Percentiles rank a stretch among this genome's conserved stretches.
Evolutionary conservation across 2,113 vertebrate genomes (phyloP).

Genomic region (Columbina picui): DNA sequence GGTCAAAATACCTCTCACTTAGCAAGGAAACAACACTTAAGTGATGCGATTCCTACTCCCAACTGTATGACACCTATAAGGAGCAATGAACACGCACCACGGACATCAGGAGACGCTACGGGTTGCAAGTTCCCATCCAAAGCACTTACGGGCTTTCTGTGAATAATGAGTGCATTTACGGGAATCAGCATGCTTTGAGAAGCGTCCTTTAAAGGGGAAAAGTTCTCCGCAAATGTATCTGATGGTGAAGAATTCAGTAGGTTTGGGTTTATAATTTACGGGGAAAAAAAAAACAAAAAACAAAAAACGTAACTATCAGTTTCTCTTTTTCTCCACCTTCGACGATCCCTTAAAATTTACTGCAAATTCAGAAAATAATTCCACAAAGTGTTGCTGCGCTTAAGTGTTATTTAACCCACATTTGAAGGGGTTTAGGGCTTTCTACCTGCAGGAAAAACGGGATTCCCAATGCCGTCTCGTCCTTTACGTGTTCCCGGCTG

Average conservation of each 20-base stretch:
- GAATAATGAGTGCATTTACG: neutral
- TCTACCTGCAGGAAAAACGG: neutral
- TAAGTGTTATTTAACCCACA: neutral
- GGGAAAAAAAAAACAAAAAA: too few relatives aligned
- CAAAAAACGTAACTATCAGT: neutral
- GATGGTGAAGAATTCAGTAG: neutral
- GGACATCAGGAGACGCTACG: neutral
- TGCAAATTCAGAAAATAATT: neutral
- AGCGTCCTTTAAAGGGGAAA: neutral
- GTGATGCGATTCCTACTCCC: neutral
- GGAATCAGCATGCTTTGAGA: neutral
- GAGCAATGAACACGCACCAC: neutral
- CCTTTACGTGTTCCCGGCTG: rapidly evolving
- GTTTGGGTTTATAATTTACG: neutral
- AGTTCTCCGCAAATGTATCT: neutral
- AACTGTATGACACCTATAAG: neutral
- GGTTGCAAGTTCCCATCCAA: neutral
- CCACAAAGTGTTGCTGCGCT: neutral
- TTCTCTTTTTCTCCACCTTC: neutral
- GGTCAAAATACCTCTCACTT: neutral
- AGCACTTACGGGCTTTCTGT: neutral
- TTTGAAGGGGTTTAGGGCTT: neutral
- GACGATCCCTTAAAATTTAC: neutral
- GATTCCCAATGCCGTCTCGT: neutral
- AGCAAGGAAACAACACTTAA: neutral